Base-by-base conservation (phyloP, 2,113 vertebrate species). In the Oreotrochilus melanogaster region DNA sequence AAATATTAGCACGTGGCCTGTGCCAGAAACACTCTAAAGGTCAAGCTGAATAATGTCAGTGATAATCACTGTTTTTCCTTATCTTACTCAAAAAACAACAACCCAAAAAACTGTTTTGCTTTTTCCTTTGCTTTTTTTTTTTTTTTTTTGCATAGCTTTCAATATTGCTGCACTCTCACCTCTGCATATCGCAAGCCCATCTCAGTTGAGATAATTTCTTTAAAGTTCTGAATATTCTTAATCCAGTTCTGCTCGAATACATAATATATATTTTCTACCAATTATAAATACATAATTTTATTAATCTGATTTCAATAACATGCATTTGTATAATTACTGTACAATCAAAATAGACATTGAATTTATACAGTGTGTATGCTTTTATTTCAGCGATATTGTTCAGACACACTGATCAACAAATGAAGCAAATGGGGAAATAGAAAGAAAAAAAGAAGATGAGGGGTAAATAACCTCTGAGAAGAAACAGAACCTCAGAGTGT, bases 281-380 rank as follows among this genome's bases (percentile, higher is more conserved):
- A 96, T 97, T 97, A 98, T 98, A 97, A 98, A 98, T 98, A 98
- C 97, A 97, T 97, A 12, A 33, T 97, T 97, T 97, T 76, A 97
- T 96, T 97, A 83, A 95, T 97, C 94, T 96, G 96, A 93, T 97
- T 97, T 98, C 96, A 93, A 95, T 97, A 97, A 97, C 98, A 98
- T 98, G 98, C 98, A 98, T 97, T 98, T 97, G 93, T 96, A 97
- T 98, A 97, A 95, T 97, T 96, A 97, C 96, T 97, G 92, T 98
- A 98, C 98, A 98, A 98, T 97, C 73, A 90, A 98, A 97, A 98
- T 97, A 98, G 97, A 98, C 98, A 98, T 95, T 95, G 96, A 97
- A 69, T 96, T 98, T 96, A 95, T 84, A 90, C 97, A 96, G 96
- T 97, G 97, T 98, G 97, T 94, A 92, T 56, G 91, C 96, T 95